Percentiles rank a stretch among this genome's conserved stretches.
phyloP scores from a whole-genome alignment of 2,113 vertebrate species.

The Carassius gibelio region DNA sequence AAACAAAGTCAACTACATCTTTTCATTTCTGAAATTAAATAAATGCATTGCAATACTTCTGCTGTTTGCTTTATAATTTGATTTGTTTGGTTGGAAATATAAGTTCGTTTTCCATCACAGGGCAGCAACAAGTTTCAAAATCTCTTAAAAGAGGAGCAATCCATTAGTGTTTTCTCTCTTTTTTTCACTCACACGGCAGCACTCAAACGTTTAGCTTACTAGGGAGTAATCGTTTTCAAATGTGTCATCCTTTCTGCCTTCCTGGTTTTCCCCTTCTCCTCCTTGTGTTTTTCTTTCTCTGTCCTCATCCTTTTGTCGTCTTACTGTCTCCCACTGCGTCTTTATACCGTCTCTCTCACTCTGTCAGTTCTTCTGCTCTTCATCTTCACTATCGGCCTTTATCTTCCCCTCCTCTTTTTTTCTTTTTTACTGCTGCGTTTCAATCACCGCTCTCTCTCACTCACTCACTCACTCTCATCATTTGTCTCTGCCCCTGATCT shows the following conservation, averaged over 20 bases:
- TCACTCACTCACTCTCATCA: slow-evolving; percentile 1
- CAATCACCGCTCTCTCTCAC: slow-evolving; percentile 25
- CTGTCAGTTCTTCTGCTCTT: slow-evolving; percentile 56
- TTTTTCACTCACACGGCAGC: slow-evolving; percentile 48
- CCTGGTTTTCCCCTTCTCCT: slow-evolving; percentile 35
- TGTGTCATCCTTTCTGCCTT: neutral
- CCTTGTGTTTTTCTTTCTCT: slow-evolving; percentile 17
- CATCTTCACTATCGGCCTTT: slow-evolving; percentile 40
- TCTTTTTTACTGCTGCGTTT: slow-evolving; percentile 47
- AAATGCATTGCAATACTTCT: neutral
- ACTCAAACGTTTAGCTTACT: slow-evolving; percentile 54
- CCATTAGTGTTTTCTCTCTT: slow-evolving; percentile 47
- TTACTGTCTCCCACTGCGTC: slow-evolving; percentile 40
- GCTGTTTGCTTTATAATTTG: neutral
- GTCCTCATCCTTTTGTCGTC: neutral
- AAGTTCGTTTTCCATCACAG: neutral
- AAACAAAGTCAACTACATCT: no score
- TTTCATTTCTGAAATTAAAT: neutral
- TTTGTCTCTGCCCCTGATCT: slow-evolving; percentile 27
- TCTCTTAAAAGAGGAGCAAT: slow-evolving; percentile 63
- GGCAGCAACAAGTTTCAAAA: neutral
- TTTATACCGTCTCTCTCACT: slow-evolving; percentile 48
- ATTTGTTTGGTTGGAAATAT: neutral
- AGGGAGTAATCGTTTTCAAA: slow-evolving; percentile 50
- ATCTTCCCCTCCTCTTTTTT: slow-evolving; percentile 29